A percentile compares a stretch with the other conserved stretches of the same genome.
Evolutionary conservation across 2,797 vertebrate species (phyloP).

Genomic region (Centropyge bicolor): DNA sequence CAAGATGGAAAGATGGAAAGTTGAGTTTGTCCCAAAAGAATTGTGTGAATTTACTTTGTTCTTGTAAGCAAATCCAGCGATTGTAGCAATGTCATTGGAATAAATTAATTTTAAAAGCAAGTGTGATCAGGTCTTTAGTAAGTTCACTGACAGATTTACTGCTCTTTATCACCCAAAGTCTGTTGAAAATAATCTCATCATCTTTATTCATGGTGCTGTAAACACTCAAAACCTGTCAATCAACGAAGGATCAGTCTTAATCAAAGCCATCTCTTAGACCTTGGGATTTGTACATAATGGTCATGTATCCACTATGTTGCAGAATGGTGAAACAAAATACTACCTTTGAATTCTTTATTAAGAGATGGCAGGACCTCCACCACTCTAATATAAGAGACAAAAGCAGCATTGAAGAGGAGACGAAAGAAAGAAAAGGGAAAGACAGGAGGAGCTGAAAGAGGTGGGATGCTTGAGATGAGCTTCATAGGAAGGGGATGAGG

Average conservation of each 20-base stretch:
- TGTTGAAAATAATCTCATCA: neutral
- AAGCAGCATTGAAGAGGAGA: slow-evolving; percentile 66
- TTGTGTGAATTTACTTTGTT: neutral
- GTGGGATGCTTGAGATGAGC: slow-evolving; percentile 66
- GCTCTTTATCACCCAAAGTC: neutral
- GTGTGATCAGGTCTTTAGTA: neutral
- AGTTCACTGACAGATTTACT: neutral
- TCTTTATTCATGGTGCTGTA: slow-evolving; percentile 2
- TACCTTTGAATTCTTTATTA: slow-evolving; percentile 45
- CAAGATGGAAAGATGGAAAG: neutral
- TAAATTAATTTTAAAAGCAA: neutral
- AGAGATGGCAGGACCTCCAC: slow-evolving; percentile 45
- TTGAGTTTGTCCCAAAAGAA: neutral
- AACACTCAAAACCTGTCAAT: slow-evolving; percentile 40
- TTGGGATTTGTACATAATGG: slow-evolving; percentile 13
- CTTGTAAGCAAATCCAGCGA: neutral
- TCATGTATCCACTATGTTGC: slow-evolving; percentile 5
- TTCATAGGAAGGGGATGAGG: slow-evolving; percentile 72
- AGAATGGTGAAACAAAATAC: slow-evolving; percentile 54
- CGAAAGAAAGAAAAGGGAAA: neutral
- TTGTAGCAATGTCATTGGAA: neutral
- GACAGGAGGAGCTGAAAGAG: slow-evolving; percentile 49
- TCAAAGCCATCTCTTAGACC: slow-evolving; percentile 25
- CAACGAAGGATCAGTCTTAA: slow-evolving; percentile 21
- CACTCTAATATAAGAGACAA: slow-evolving; percentile 64